Evolutionary conservation across 53 echinoderm and acorn worm genomes (phyloP).

Genomic region (Hippasteria phrygiana): DNA sequence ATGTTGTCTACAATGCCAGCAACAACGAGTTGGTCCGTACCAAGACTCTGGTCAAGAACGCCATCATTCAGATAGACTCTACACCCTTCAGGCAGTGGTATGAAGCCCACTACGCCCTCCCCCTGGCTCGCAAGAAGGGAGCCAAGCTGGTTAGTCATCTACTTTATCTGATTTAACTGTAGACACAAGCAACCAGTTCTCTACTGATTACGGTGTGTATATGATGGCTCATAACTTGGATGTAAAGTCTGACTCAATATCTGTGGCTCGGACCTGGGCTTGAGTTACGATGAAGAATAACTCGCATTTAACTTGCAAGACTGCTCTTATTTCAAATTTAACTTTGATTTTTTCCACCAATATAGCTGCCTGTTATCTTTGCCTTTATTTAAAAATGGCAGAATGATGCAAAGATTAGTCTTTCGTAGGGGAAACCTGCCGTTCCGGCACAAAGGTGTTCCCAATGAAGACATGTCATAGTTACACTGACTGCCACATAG

Average conservation of each 20-base stretch:
- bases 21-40: constrained; percentile 99
- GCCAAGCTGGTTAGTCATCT: constrained; percentile 94
- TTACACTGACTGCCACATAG: constrained; percentile 99
- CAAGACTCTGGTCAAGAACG: constrained; percentile 98
- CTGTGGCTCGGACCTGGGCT: no score
- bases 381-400: no score
- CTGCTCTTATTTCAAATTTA: no score
- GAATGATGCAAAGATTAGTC: constrained; percentile 86
- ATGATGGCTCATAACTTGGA: no score
- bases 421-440: constrained; percentile 72
- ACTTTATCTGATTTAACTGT: neutral
- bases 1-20: constrained; percentile 98
- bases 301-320: no score
- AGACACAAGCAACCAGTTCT: neutral
- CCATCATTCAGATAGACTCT: constrained; percentile 93
- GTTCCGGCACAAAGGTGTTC: constrained; percentile 17
- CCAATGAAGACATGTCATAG: constrained; percentile 85
- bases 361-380: no score
- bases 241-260: no score
- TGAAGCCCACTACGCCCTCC: constrained; percentile 93
- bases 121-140: constrained; percentile 96
- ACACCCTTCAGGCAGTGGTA: constrained; percentile 99
- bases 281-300: no score
- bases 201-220: no score
- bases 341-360: no score